Percentiles rank a stretch among this genome's conserved stretches.
phyloP scores from a whole-genome alignment of 2,113 vertebrate genomes.

The Puffinus mauretanicus region DNA sequence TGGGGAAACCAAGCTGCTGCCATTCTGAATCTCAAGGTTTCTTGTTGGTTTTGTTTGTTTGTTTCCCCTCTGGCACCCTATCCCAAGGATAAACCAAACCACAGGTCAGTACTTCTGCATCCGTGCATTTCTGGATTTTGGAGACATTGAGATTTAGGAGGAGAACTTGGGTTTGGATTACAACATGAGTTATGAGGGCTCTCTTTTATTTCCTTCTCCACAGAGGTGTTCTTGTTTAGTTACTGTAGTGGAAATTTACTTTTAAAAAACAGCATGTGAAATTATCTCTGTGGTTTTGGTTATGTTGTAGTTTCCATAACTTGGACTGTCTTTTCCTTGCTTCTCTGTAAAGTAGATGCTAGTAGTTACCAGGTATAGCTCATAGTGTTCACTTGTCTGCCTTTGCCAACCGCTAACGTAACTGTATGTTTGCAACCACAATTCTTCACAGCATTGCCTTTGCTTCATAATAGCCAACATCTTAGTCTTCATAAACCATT shows the following conservation, averaged over 20 bases:
- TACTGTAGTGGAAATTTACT: not conserved
- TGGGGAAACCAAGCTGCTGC: not conserved
- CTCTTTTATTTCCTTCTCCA: not conserved
- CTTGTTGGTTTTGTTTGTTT: not conserved
- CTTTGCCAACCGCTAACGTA: not conserved
- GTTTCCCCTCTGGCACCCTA: not conserved
- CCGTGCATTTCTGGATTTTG: not conserved
- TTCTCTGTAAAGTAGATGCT: not conserved
- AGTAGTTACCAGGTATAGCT: not conserved
- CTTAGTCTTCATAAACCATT: not conserved
- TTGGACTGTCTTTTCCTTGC: not conserved
- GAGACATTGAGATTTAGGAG: not conserved
- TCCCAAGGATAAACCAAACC: not conserved
- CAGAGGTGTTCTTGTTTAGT: not conserved
- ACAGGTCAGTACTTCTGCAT: not conserved
- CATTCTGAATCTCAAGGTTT: not conserved
- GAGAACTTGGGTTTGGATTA: not conserved
- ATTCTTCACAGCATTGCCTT: not conserved
- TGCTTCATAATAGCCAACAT: not conserved
- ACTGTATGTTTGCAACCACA: not conserved
- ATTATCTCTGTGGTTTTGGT: not conserved
- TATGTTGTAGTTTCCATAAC: not conserved
- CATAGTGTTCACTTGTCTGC: not conserved
- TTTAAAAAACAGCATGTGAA: not conserved
- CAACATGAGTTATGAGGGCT: not conserved